Conservation (phyloP, 2,797 vertebrate genomes). For the Cyclopterus lumpus region DNA sequence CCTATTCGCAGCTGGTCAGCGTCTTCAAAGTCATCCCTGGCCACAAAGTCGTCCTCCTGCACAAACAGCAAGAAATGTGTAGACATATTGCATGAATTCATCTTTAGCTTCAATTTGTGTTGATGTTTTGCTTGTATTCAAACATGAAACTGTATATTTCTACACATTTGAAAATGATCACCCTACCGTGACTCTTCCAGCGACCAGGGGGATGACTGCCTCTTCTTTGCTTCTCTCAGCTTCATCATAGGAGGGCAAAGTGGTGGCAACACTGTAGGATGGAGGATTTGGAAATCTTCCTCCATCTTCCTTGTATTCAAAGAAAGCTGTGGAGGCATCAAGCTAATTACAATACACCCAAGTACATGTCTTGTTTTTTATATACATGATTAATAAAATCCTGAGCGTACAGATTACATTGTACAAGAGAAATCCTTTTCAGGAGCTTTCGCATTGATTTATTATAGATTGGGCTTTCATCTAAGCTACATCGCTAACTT, state of each 20-base stretch:
- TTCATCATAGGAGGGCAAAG: conserved; percentile 96
- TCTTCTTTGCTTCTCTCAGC: conserved; percentile 95
- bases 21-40: conserved; percentile 96
- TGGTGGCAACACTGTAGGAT: conserved; percentile 96
- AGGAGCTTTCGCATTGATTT: neutral
- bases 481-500: neutral
- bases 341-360: neutral
- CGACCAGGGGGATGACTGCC: conserved; percentile 91
- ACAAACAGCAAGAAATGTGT: conserved; percentile 6
- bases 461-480: neutral
- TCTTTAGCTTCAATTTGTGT: neutral
- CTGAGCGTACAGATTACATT: neutral
- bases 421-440: neutral
- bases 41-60: conserved; percentile 96
- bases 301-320: conserved; percentile 96
- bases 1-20: conserved; percentile 98
- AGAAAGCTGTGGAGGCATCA: conserved; percentile 85
- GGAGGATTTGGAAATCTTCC: conserved; percentile 94
- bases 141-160: neutral
- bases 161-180: neutral
- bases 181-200: conserved; percentile 88
- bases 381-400: neutral
- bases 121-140: neutral
- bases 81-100: neutral
- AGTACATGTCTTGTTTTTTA: neutral